phyloP scores from a whole-genome alignment of 2,113 vertebrate species.

The Oxyruncus cristatus region DNA sequence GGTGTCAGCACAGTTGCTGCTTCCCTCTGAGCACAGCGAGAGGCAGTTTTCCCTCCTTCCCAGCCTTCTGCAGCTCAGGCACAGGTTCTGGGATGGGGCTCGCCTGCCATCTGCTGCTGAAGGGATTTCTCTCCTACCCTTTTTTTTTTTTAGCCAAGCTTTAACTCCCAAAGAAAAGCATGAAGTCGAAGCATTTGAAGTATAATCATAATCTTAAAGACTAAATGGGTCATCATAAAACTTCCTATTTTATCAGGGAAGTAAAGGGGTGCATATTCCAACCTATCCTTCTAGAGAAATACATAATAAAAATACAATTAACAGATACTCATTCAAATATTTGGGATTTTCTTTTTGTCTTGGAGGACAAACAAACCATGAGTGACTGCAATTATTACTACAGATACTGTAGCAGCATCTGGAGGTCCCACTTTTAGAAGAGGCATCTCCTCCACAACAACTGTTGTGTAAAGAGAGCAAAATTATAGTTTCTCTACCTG shows the following conservation, averaged over 20 bases:
- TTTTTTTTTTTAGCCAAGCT: neutral
- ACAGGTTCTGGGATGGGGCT: neutral
- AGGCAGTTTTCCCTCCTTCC: neutral
- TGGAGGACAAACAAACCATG: neutral
- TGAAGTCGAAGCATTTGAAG: neutral
- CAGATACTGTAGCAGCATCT: neutral
- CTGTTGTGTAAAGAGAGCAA: neutral
- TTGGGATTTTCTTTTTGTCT: neutral
- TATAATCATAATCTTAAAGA: neutral
- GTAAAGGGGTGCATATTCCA: neutral
- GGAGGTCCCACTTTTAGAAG: neutral
- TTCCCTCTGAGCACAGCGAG: neutral
- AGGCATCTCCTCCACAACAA: neutral
- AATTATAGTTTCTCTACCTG: neutral
- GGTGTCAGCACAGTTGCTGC: slow-evolving; percentile 33
- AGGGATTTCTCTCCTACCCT: neutral
- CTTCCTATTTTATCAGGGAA: neutral
- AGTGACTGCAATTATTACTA: neutral
- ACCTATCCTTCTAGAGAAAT: neutral
- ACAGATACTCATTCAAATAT: neutral
- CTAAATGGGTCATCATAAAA: neutral
- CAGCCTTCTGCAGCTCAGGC: neutral
- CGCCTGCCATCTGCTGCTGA: slow-evolving; percentile 66
- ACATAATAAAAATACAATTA: neutral
- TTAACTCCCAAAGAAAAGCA: neutral